phyloP scores from a whole-genome alignment of 2,797 vertebrate species.

The Lutjanus campechanus region DNA sequence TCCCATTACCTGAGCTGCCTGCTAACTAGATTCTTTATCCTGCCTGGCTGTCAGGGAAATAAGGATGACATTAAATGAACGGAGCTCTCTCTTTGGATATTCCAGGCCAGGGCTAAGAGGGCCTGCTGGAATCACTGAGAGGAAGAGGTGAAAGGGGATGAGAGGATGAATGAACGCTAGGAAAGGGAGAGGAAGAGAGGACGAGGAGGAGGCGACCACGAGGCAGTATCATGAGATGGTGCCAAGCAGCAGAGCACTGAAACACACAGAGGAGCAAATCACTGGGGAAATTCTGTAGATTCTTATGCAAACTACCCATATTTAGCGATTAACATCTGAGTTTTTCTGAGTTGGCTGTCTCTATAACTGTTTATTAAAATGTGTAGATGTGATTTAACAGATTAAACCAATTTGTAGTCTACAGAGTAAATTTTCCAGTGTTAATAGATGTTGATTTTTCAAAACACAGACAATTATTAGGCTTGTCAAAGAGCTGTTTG shows the following conservation, averaged over 20 bases:
- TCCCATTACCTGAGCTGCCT: constrained; percentile 66
- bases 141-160: constrained; percentile 38
- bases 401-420: constrained; percentile 27
- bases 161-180: constrained; percentile 39
- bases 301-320: constrained; percentile 5
- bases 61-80: constrained; percentile 75
- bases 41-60: constrained; percentile 64
- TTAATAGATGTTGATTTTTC: constrained; percentile 42
- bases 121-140: constrained; percentile 42
- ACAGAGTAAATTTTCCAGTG: background rate
- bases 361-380: constrained; percentile 12
- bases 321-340: constrained; percentile 15
- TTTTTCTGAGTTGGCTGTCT: constrained; percentile 12
- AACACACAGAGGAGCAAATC: background rate
- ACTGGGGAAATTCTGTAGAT: background rate
- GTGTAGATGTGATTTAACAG: constrained; percentile 25
- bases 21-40: constrained; percentile 69
- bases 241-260: constrained; percentile 21
- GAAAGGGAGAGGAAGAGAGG: constrained; percentile 16
- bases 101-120: constrained; percentile 54
- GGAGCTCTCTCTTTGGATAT: constrained; percentile 69
- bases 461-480: constrained; percentile 34
- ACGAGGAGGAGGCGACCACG: constrained; percentile 5
- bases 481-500: constrained; percentile 30
- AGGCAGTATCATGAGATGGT: constrained; percentile 24